Evolutionary conservation across 2,797 vertebrate genomes (phyloP), one percentile per base, ranked within the genome.

Genomic region (Morus bassanus): DNA sequence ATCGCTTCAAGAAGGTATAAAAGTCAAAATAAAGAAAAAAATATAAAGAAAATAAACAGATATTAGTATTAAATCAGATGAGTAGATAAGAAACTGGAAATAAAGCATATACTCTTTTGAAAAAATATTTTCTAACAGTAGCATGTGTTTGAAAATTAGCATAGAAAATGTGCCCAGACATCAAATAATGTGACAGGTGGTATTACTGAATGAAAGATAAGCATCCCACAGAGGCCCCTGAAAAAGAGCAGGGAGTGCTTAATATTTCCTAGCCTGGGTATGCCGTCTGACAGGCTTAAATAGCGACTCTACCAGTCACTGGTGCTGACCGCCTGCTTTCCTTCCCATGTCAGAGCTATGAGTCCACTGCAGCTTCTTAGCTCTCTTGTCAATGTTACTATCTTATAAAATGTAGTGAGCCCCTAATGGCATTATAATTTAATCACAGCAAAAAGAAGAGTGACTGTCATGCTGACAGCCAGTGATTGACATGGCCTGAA

Each of bases 391-490:
- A 63, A 46, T 1, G 10, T 16, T 53, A 41, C 60, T n/a, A 3
- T 27, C 89, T 13, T 70, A 23, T 19, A 81, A 89, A 82, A 81
- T 0, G 30, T 8, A 74, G 77, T 6, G 23, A 93, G 63, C 23
- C 75, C 78, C 83, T 93, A 46, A 85, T 22, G 78, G 75, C 90
- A 41, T 70, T 64, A 48, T 10, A 78, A 74, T 85, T 61, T 60
- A 89, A 94, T 89, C 73, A 70, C 2, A 50, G 88, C 75, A 90
- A 27, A 39, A 85, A 92, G 95, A 94, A 91, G 96, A 86, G 73
- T 22, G 73, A 85, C 79, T 93, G 83, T 69, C 80, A 76, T 33
- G 57, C 80, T 91, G 94, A 76, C 95, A 88, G 75, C 21, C 70
- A 45, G 60, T 67, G 72, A 94, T 50, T 56, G 94, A 31, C 84